phyloP scores from a whole-genome alignment of 2,888 invertebrate genomes.

The Tuberolachnus salignus region DNA sequence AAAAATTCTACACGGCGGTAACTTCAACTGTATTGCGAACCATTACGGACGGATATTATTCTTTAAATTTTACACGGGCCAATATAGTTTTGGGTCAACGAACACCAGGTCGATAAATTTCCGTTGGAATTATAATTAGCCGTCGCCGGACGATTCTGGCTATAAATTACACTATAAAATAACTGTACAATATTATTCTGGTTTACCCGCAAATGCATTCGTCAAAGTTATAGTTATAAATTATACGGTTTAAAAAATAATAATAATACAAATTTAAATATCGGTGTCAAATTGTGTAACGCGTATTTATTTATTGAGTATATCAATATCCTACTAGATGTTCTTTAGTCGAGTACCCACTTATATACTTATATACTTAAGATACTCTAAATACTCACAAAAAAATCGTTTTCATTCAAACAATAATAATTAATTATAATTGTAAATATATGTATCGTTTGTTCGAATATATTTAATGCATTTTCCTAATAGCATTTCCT shows the following conservation, averaged over 20 bases:
- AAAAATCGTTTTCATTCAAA: no score
- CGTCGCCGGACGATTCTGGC: not conserved
- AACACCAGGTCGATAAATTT: constrained; percentile 23
- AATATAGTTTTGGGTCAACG: constrained; percentile 35
- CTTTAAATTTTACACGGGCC: not conserved
- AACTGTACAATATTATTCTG: constrained; percentile 36
- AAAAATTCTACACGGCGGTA: no score
- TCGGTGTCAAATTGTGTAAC: constrained; percentile 5
- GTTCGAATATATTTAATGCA: no score
- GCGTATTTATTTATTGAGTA: no score
- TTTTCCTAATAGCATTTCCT: no score
- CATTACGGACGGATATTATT: not conserved
- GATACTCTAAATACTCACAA: no score
- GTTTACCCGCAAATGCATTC: constrained; percentile 16
- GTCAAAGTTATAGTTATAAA: constrained; percentile 10
- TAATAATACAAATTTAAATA: not conserved
- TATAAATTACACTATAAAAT: not conserved
- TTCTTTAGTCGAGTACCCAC: no score
- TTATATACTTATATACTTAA: no score
- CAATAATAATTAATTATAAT: no score
- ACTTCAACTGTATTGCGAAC: no score
- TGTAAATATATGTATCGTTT: no score
- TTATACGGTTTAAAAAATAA: constrained; percentile 10
- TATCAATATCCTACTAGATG: no score
- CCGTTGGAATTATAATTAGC: constrained; percentile 43